Evolutionary conservation across 2,797 vertebrate species (phyloP), one percentile per base, ranked within the genome.

Genomic region (Tolypeutes matacus): DNA sequence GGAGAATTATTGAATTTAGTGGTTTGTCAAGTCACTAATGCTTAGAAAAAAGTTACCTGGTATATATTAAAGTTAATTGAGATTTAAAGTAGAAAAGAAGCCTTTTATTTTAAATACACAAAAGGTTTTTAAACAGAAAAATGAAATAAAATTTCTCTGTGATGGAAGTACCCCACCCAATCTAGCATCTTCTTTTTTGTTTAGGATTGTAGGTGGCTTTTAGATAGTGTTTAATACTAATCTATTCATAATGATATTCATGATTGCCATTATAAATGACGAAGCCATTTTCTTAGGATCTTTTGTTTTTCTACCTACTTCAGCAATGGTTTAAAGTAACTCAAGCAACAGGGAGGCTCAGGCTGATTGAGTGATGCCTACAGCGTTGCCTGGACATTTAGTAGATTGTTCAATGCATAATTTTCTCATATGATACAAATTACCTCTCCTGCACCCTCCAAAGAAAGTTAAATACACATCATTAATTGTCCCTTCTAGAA

Each of bases 161-260:
- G 53, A 56, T 82, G 39, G 51, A 89, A 97, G 75, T 36, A 64
- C 3, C 12, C 36, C 11, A 62, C 34, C 46, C 13, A 67, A 72
- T 90, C 46, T 72, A 60, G 31, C 86, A n/a, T 58, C 12, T 42
- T 78, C n/a, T 89, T 62, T 95, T 95, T 67, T 78, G 20, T 81
- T 81, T 72, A 49, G 21, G 69, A 21, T 69, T 80, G 65, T 34
- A 70, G 46, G 29, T 89, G 42, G 46, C 31, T 56, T 91, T 89
- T 67, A 62, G 75, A 34, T 85, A 78, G 15, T 34, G 51, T 69
- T 84, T 69, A 89, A 60, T 8, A 58, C 4, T 56, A 60, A 23
- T 82, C 29, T 39, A 0, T 34, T 86, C 23, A 29, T 62, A n/a
- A 13, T 88, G 51, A 15, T 76, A 29, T 36, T 58, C 51, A 10